phyloP scores from a whole-genome alignment of 1,140 invertebrate species.

The Bombus breviceps region DNA sequence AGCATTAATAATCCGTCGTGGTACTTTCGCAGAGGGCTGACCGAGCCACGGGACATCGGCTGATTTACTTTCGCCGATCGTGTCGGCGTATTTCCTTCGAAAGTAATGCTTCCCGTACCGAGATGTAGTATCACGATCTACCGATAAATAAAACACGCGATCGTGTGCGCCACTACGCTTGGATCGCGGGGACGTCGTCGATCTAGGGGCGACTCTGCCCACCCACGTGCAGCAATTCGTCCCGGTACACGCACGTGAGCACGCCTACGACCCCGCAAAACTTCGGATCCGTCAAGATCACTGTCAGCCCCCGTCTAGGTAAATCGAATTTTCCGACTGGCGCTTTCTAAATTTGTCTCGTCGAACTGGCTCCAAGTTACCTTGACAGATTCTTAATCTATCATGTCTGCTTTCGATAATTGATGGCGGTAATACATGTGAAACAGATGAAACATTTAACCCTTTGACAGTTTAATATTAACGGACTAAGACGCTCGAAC shows the following conservation, averaged over 20 bases:
- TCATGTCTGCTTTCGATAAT: no score
- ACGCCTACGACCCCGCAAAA: conserved; percentile 38
- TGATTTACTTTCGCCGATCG: conserved; percentile 43
- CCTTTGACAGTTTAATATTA: no score
- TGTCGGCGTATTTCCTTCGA: conserved; percentile 31
- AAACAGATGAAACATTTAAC: no score
- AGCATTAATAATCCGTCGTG: conserved; percentile 22
- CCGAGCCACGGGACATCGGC: conserved; percentile 35
- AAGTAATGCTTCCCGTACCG: conserved; percentile 51
- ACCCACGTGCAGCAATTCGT: conserved; percentile 57
- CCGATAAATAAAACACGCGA: conserved; percentile 53
- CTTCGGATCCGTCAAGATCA: neutral
- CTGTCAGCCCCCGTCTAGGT: neutral
- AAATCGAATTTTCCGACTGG: neutral
- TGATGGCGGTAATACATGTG: no score
- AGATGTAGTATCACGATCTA: conserved; percentile 26
- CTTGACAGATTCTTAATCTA: no score
- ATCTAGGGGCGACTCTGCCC: conserved; percentile 52
- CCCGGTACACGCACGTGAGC: conserved; percentile 21
- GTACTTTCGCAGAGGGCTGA: neutral
- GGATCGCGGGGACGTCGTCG: conserved; percentile 49
- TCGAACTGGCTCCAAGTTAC: neutral
- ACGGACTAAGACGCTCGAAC: no score
- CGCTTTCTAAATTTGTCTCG: neutral
- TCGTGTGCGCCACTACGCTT: conserved; percentile 22